These are phyloP conservation scores for Dendrolimus kikuchii DNA, from an alignment of 1,140 invertebrate species.

Conservation along the genomic window DNA sequence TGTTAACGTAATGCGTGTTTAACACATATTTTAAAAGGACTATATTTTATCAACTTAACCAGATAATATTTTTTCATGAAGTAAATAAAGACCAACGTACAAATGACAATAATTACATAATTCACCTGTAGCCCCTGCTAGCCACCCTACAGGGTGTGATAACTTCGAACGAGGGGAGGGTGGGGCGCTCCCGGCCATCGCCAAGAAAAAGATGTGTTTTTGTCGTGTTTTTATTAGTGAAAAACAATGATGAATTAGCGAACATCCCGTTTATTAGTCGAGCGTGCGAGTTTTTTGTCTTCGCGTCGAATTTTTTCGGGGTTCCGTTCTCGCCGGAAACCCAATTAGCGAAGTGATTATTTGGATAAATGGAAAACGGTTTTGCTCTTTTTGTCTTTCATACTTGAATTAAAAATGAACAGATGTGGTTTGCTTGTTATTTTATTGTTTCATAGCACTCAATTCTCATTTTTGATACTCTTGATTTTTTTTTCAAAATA, in stretches of 20 bases:
- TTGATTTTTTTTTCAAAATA: no score
- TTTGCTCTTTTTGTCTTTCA: not conserved
- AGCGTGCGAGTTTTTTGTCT: conserved; percentile 3
- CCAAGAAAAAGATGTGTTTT: conserved; percentile 45
- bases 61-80: no score
- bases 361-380: conserved; percentile 1
- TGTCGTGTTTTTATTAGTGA: conserved; percentile 67
- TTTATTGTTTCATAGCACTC: not conserved
- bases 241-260: conserved; percentile 68
- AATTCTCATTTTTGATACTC: not conserved
- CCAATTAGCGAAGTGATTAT: conserved; percentile 8
- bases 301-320: conserved; percentile 3
- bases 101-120: conserved; percentile 2
- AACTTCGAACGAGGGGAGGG: not conserved
- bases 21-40: no score
- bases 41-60: no score
- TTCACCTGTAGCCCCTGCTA: conserved; percentile 10
- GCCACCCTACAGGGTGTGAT: not conserved
- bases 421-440: not conserved
- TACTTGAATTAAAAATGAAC: not conserved
- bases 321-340: conserved; percentile 4
- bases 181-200: conserved; percentile 10
- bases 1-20: no score
- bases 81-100: no score
- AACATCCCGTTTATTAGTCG: conserved; percentile 56